Base-by-base conservation (phyloP, 2,113 vertebrate species). In the Antechinus flavipes region DNA sequence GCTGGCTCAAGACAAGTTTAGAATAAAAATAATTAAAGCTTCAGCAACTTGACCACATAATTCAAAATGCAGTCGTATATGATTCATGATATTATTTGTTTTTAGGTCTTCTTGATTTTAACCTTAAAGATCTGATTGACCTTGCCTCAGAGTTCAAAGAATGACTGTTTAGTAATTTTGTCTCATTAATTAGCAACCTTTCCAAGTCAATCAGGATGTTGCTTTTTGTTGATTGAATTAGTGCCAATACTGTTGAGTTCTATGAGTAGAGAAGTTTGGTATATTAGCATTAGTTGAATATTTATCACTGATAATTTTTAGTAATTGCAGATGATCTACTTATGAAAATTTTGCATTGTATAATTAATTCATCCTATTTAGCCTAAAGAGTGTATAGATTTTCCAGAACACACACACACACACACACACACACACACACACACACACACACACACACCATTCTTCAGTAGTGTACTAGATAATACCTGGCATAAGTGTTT, bases 141-240 rank as follows among this genome's bases (percentile, higher is more conserved):
- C 56, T 89, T 90, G 42, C 61, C 27, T 0, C 26, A 54, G n/a
- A 19, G 2, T 84, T 0, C 4, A 47, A 12, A 8, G 30, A 10
- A 22, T 84, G 3, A 49, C 19, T 54, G 3, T 30, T 93, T 24
- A 84, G 5, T 26, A 94, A 46, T 27, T 61, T 94, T 61, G 47
- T 14, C 89, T 94, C 12, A 1, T 61, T 91, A 92, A 90, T 92
- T 54, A 91, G 76, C 2, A 89, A 84, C 50, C 27, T 58, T 90
- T 96, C 95, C 58, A 91, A 90, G 54, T 53, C 26, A 95, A 42
- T 76, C 47, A 12, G 42, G 49, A 1, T 84, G 53, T 55, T 92
- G 24, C 25, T 90, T 90, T 50, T 90, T 12, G 89, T 26, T 49
- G 89, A 27, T 47, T 90, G 47, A 90, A 90, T n/a, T 93, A 49